Evolutionary conservation across 2,797 vertebrate genomes (phyloP), one percentile per base, ranked within the genome.

Genomic region (Heteromormyrus szaboi): DNA sequence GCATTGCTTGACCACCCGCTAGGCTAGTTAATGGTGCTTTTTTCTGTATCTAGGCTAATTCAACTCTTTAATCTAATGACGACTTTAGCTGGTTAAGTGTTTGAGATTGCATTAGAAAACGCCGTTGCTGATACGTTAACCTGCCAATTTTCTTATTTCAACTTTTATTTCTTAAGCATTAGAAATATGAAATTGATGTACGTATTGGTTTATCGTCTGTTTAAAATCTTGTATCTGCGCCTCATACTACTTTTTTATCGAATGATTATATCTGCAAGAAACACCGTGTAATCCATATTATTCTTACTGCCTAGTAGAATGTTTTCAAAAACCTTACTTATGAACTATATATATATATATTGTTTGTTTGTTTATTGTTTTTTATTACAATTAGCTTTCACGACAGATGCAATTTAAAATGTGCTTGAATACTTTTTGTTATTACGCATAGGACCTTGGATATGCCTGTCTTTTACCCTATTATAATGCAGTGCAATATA

Each of bases 371-470:
- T 85, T 46, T 48, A 8, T 83, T 0, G 17, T 50, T 11, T 19
- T 33, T 17, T n/a, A 68, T 68, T 89, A 72, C 53, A 33, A 59
- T 95, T 53, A 96, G 93, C 95, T 95, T 94, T 94, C 94, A 93
- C 96, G 96, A 96, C 95, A 96, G 95, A 96, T 95, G 92, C 92
- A 92, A 95, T 95, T 94, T 95, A 94, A 95, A 94, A 93, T 96
- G 95, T 96, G 96, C 96, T 97, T 96, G 96, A 97, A 96, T 96
- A 95, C 96, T 95, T 96, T 96, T 97, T 97, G 96, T 95, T 93
- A 92, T 94, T 95, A 95, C 94, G 2, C 96, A 94, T 93, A 95
- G 95, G 96, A 48, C 96, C 95, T 94, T 94, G 95, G 94, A 96
- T 96, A 94, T 96, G 96, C 95, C 95, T 95, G 94, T 97, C 94